These are phyloP conservation scores for Lagopus muta DNA, from an alignment of 2,113 vertebrate genomes.

Conservation along the genomic window DNA sequence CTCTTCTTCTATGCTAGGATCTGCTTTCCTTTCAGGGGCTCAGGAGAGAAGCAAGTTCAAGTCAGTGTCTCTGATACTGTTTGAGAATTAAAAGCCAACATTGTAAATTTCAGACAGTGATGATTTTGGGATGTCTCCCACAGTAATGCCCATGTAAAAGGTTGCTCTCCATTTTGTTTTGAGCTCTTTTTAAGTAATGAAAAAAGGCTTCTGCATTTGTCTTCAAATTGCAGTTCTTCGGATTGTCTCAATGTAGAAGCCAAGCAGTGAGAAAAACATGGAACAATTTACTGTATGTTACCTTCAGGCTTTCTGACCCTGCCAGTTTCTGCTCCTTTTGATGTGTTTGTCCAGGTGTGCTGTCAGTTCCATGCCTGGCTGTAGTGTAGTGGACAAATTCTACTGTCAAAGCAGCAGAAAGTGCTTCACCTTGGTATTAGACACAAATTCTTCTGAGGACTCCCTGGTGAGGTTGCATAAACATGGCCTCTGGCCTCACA, in stretches of 20 bases:
- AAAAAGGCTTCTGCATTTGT: not conserved
- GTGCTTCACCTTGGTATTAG: not conserved
- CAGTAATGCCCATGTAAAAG: not conserved
- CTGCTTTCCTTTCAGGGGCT: not conserved
- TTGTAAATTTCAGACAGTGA: constrained; percentile 77
- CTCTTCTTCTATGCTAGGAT: not conserved
- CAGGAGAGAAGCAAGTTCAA: not conserved
- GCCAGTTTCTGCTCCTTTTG: constrained; percentile 7
- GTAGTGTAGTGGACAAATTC: not conserved
- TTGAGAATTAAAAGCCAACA: constrained; percentile 80
- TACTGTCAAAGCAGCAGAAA: not conserved
- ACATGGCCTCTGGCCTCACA: not conserved
- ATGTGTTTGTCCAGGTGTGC: constrained; percentile 63
- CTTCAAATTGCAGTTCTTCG: not conserved
- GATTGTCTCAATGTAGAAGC: not conserved
- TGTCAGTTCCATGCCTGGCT: constrained; percentile 1
- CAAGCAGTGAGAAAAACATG: not conserved
- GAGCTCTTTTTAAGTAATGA: not conserved
- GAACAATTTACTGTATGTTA: not conserved
- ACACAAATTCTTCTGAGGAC: not conserved
- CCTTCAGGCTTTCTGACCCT: constrained; percentile 37
- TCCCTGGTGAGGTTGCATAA: not conserved
- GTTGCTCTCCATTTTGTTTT: not conserved
- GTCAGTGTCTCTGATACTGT: constrained; percentile 80
- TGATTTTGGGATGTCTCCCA: constrained; percentile 79